Base-by-base conservation (phyloP, 1,140 invertebrate genomes). In the Ceratosolen fusciceps region DNA sequence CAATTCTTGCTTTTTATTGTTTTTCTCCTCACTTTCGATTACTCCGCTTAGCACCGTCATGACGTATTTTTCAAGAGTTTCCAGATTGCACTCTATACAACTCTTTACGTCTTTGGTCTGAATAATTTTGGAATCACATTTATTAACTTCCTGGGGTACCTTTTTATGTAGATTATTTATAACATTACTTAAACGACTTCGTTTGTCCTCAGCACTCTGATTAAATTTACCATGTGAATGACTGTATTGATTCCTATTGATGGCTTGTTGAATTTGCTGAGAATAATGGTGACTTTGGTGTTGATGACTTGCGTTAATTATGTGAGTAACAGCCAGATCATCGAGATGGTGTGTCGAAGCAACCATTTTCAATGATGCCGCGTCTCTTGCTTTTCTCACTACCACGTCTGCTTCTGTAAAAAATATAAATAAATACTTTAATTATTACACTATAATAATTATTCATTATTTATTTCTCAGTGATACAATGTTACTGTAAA, bases 11-110 rank as follows among this genome's bases (percentile, higher is more conserved):
- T 74, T 80, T 16, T 16, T 62, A 47, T 72, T 71, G 26, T 70
- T 78, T 49, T 83, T 76, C 34, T 58, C 87, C 56, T 89, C 83
- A 24, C 89, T 87, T 60, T 90, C 86, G 19, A 90, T 90, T 12
- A 89, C 88, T 1, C 87, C 87, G 76, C 88, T 90, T n/a, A 90
- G 77, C 58, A 90, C 88, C 37, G 88, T 90, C 89, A 90, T 90
- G 67, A 90, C 88, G 83, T 88, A 89, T 68, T 90, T 89, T 60
- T 90, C 89, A 0, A 89, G 79, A 9, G 83, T 89, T 60, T 89
- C 88, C 1, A 90, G 82, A 47, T 90, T 89, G 16, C 83, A 83
- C 70, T 88, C 88, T 1, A 88, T 85, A 37, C 77, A 65, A 52
- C 31, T 79, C 2, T 31, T 67, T n/a, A 24, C 24, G n/a, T 39